Evolutionary conservation across 2,888 invertebrate genomes (phyloP).

Genomic region (Limnephilus rhombicus): DNA sequence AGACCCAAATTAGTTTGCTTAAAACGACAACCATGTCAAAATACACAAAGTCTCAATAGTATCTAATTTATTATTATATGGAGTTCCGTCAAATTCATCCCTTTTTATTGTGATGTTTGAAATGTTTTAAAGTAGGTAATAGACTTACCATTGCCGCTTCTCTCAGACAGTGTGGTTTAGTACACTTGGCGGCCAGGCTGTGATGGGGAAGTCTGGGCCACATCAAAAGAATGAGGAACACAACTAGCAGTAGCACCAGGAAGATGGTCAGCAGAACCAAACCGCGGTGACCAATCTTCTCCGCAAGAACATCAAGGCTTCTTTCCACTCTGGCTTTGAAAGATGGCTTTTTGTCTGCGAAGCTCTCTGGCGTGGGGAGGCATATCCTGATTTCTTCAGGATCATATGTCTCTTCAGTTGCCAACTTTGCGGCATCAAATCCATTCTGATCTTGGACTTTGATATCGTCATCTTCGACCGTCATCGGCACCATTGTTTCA

Average conservation of each 20-base stretch:
- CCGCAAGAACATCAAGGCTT: background rate
- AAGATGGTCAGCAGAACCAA: slow-evolving; percentile 61
- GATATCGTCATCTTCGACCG: background rate
- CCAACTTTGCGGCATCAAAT: slow-evolving; percentile 5
- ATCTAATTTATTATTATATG: background rate
- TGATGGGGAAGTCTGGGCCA: slow-evolving; percentile 74
- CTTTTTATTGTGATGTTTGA: background rate
- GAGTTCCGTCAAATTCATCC: background rate
- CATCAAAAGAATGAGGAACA: slow-evolving; percentile 73
- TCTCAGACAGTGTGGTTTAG: slow-evolving; percentile 74
- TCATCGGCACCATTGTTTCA: slow-evolving; percentile 8
- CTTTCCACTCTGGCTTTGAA: slow-evolving; percentile 2
- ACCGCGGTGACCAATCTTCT: slow-evolving; percentile 34
- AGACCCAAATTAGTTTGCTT: no score
- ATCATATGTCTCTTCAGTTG: background rate
- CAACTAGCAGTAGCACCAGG: slow-evolving; percentile 72
- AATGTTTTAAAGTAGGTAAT: background rate
- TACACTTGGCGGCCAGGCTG: slow-evolving; percentile 72
- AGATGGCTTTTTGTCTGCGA: slow-evolving; percentile 26
- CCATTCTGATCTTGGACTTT: slow-evolving; percentile 4
- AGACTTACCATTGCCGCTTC: slow-evolving; percentile 75
- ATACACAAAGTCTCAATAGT: no score
- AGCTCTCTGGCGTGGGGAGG: slow-evolving; percentile 39
- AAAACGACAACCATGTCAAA: no score
- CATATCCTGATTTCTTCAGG: slow-evolving; percentile 40